Evolutionary conservation across 2,888 invertebrate genomes (phyloP), one percentile per base, ranked within the genome.

Genomic region (Timema cristinae): DNA sequence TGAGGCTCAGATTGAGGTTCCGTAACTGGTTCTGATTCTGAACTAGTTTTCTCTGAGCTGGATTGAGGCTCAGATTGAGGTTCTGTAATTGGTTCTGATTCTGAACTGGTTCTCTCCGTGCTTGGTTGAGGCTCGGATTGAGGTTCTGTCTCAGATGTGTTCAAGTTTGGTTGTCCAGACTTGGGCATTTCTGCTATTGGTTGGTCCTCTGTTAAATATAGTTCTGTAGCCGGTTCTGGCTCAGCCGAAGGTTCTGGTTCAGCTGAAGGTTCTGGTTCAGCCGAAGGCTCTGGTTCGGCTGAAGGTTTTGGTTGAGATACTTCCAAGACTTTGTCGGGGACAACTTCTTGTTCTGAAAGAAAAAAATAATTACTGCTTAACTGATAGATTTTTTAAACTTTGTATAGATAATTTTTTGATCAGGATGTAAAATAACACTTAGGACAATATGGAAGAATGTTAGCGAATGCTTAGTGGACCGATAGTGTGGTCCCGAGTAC

Each of bases 161-260:
- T 59, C 16, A 7, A 32, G 59, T 77, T 77, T 51, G 74, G 75
- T 54, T 66, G 71, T 73, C 63, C 77, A 13, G 76, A 70, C 52
- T 72, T 50, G 10, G 66, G 67, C 2, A 75, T 75, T 67, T 80
- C 79, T 1, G 79, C 73, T 67, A 77, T 77, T 10, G 73, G 54
- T 68, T 73, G 70, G 13, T 56, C 59, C n/a, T 54, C 54, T 11
- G 54, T n/a, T 54, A n/a, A 11, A 13, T 11, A n/a, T 54, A n/a
- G 11, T 13, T 54, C 54, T 54, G 54, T 54, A 54, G 2, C 1
- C n/a, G 1, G 54, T 54, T 52, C 52, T 52, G 52, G 52, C 52
- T 52, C 52, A 9, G 52, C 9, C 52, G 11, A 9, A 9, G 52
- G 11, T 13, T 54, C 54, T 54, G 54, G 11, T 13, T n/a, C 54